Evolutionary conservation across 1,140 invertebrate species (phyloP), one percentile per base, ranked within the genome.

Genomic region (Mercenaria mercenaria): DNA sequence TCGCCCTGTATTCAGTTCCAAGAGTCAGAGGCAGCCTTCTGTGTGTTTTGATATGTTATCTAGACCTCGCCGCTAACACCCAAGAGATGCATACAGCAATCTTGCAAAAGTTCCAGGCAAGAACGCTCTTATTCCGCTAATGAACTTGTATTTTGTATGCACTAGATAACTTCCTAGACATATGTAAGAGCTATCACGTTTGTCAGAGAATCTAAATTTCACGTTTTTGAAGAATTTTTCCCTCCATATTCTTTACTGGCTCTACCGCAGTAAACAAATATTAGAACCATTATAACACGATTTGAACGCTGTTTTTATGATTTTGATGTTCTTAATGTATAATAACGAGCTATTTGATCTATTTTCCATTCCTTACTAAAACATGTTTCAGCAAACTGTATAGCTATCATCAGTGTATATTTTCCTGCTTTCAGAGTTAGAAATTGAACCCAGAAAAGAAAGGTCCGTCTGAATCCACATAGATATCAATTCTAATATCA

Each of bases 61-160:
- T 72, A 52, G 67, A 34, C 64, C 64, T 85, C 64, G 43, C 41
- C 37, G 50, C 83, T 85, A 72, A 72, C 83, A 85, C 83, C 83
- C 64, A 37, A n/a, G 64, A 52, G 64, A 74, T 72, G 67, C 3
- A 76, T 32, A 43, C 26, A 74, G 26, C 29, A 85, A 72, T 72
- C 34, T 50, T 72, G 43, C 50, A 72, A 18, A 72, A 56, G 61
- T 85, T 74, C 61, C 18, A 72, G 76, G 61, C 41, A 50, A 39
- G 41, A n/a, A 43, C 15, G 34, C 50, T 72, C 83, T 56, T 69
- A 85, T 85, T 85, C 50, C 67, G 50, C 83, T 85, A 85, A 85
- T 85, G 83, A 85, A 85, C 83, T 85, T 76, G 67, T 76, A 85
- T 85, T 85, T 85, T 85, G 64, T 52, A 72, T 85, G 83, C 83